Evolutionary conservation across 1,140 invertebrate species (phyloP), one percentile per base, ranked within the genome.

Genomic region (Drosophila cardini): DNA sequence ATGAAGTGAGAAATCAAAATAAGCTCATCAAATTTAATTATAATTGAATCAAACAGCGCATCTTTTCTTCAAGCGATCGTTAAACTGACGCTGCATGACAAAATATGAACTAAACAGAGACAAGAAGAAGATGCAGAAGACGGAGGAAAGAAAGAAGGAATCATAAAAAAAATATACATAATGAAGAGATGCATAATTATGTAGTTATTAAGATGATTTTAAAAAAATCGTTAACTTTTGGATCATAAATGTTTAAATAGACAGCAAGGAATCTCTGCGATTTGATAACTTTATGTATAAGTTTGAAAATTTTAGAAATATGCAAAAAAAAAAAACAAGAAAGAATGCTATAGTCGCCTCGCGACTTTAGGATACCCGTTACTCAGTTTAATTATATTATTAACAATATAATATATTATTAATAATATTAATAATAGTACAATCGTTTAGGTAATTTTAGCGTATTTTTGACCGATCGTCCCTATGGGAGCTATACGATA

Each of bases 1-100:
- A 86, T 87, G 83, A 86, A 86, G 83, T 87, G 83, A 86, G 71
- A 86, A 86, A 86, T 86, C 79, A 87, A 86, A 87, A 86, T 86
- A 87, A 83, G 83, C 79, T 64, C 79, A 76, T 86, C 67, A 86
- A 86, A 86, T 79, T 87, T 86, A 86, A 83, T 86, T 87, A 86
- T 75, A 86, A 87, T 83, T 65, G 72, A 76, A 78, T 73, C 46
- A 57, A 86, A 80, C 40, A 53, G 55, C 65, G 65, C 64, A 74
- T 70, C 64, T 69, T 56, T 69, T 72, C 53, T 72, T 60, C 57
- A 13, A 46, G 32, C 42, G 72, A 62, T 70, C 65, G 72, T 75
- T 87, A 86, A 86, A 87, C 76, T 86, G 76, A 87, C 83, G 79
- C 83, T 82, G 72, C 72, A 87, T 86, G 46, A 75, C 57, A 62